Evolutionary conservation across 2,888 invertebrate species (phyloP).

Genomic region (Stenodema calcarata): DNA sequence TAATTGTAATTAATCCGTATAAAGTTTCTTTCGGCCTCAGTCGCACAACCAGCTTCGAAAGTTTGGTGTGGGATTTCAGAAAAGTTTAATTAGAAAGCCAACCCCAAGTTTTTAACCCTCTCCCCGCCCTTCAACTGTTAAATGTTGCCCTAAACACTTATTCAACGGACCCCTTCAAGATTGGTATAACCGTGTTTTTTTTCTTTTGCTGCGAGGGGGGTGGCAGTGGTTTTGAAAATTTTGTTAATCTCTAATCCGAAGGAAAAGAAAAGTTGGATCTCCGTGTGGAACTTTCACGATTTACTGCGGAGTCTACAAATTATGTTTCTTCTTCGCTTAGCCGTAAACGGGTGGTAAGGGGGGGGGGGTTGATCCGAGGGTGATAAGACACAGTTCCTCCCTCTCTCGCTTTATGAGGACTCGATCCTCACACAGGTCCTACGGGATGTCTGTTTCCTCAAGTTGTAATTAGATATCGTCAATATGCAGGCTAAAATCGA

Average conservation of each 20-base stretch:
- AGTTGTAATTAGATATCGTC: no score
- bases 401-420: not conserved
- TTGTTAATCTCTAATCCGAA: slow-evolving; percentile 13
- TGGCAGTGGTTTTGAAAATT: not conserved
- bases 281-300: slow-evolving; percentile 1
- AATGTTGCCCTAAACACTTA: not conserved
- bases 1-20: no score
- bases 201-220: not conserved
- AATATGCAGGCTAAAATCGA: no score
- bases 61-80: not conserved
- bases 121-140: not conserved
- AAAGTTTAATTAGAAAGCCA: not conserved
- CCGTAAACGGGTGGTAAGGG: not conserved
- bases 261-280: slow-evolving; percentile 12
- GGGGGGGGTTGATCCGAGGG: not conserved
- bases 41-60: not conserved
- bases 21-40: no score
- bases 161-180: not conserved
- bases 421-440: not conserved
- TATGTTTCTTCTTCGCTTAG: slow-evolving; percentile 11
- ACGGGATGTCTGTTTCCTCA: no score
- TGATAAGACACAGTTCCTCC: not conserved
- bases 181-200: not conserved
- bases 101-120: not conserved
- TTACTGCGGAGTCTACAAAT: slow-evolving; percentile 28